Conservation (phyloP, 2,797 vertebrate genomes). For the Muscicapa comitata region DNA sequence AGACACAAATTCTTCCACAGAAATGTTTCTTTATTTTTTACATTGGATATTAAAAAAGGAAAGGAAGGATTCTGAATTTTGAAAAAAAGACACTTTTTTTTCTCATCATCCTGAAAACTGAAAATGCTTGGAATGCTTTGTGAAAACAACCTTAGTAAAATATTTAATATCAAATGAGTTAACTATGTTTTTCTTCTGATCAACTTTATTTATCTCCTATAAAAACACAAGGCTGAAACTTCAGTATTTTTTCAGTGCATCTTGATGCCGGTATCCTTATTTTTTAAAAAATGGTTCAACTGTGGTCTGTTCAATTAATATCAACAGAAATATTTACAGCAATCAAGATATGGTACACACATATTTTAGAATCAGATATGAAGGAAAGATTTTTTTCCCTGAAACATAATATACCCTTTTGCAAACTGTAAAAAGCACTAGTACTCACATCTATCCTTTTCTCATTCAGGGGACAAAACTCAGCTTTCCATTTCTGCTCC, state of each 20-base stretch:
- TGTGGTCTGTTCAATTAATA: background rate
- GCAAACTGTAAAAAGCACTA: background rate
- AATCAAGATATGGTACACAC: background rate
- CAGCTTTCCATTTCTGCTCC: background rate
- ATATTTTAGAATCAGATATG: background rate
- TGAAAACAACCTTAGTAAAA: background rate
- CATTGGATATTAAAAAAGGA: background rate
- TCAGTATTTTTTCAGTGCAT: background rate
- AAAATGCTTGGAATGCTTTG: background rate
- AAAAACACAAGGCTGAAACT: background rate
- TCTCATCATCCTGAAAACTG: background rate
- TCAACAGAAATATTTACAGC: background rate
- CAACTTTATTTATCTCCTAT: background rate
- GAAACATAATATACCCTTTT: background rate
- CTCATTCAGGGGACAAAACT: background rate
- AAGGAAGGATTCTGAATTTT: background rate
- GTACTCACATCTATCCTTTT: background rate
- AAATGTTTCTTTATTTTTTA: background rate
- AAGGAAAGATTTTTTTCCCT: background rate
- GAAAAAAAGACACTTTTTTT: background rate
- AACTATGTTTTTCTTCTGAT: background rate
- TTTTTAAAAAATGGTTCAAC: background rate
- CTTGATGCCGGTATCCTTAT: background rate
- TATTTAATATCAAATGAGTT: background rate
- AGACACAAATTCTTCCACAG: background rate